Evolutionary conservation across 2,888 invertebrate species (phyloP).

Genomic region (Chaetoderma sp.): DNA sequence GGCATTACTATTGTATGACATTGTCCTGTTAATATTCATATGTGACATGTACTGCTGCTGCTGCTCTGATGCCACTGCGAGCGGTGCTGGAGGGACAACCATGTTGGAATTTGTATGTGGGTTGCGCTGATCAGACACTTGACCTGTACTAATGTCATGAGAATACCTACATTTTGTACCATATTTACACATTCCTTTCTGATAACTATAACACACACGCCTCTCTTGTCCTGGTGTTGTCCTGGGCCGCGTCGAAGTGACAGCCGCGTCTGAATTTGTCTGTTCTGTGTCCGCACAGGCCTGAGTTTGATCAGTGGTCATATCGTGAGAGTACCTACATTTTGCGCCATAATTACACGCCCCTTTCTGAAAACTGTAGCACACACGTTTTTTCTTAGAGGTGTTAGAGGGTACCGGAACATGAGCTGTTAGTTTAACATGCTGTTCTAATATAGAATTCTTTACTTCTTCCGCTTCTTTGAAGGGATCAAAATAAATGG

Average conservation of each 20-base stretch:
- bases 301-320: slow-evolving; percentile 20
- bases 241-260: neutral
- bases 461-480: slow-evolving; percentile 87
- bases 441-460: slow-evolving; percentile 87
- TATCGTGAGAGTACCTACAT: slow-evolving; percentile 90
- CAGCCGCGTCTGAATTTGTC: neutral
- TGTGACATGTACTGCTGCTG: neutral
- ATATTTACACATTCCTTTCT: slow-evolving; percentile 90
- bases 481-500: slow-evolving; percentile 90
- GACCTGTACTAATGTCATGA: slow-evolving; percentile 75
- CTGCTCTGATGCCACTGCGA: neutral
- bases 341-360: slow-evolving; percentile 91
- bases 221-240: neutral
- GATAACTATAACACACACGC: too few relatives aligned
- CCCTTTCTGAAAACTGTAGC: slow-evolving; percentile 93
- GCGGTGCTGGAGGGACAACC: neutral
- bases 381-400: slow-evolving; percentile 83
- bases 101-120: neutral
- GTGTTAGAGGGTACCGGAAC: slow-evolving; percentile 75
- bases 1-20: neutral
- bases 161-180: slow-evolving; percentile 93
- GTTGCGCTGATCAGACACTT: neutral
- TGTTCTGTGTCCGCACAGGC: neutral
- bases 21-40: slow-evolving; percentile 51
- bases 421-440: slow-evolving; percentile 86